Evolutionary conservation across 2,113 vertebrate species (phyloP), one percentile per base, ranked within the genome.

Genomic region (Psittacula cyanocephala): DNA sequence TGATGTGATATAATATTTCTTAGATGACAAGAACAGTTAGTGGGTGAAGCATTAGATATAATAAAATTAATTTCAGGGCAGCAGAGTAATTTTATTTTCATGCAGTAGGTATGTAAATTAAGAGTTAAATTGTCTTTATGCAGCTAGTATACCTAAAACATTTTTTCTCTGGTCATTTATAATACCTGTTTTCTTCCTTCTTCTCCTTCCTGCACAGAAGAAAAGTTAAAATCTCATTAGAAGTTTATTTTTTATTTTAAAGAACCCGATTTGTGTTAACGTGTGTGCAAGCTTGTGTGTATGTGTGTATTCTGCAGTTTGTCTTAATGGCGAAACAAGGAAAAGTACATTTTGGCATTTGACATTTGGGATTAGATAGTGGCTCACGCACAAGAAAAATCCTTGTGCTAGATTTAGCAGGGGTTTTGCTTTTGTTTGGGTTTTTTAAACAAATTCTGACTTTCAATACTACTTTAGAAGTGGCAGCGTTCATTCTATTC

Each of bases 171-270:
- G 39, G 59, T 47, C 0, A 8, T 57, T 70, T 78, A 22, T 39
- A 67, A 35, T 55, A 46, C 3, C 28, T 29, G 8, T 49, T 79
- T 74, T 71, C 59, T 76, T 91, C 37, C 12, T 46, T 67, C 31
- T 50, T 59, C 29, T 89, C 29, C 24, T 88, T 86, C 27, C 60
- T 28, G 53, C 17, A 68, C 52, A 64, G 0, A 2, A 62, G n/a
- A 33, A 62, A 83, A 69, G 17, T 25, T 92, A 77, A 90, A 83
- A 86, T 44, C 59, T 88, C 39, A 6, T 43, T 55, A 65, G 24
- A 57, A 88, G 43, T 93, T 62, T 52, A 46, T 76, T 75, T 81
- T n/a, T 49, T 59, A 64, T 62, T 89, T 72, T 89, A 39, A 88
- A 86, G 24, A 55, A 52, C 8, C 1, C 12, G 33, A 9, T 92